Conservation (phyloP, 2,888 invertebrate species). For the Fissipunctia ypsillon region DNA sequence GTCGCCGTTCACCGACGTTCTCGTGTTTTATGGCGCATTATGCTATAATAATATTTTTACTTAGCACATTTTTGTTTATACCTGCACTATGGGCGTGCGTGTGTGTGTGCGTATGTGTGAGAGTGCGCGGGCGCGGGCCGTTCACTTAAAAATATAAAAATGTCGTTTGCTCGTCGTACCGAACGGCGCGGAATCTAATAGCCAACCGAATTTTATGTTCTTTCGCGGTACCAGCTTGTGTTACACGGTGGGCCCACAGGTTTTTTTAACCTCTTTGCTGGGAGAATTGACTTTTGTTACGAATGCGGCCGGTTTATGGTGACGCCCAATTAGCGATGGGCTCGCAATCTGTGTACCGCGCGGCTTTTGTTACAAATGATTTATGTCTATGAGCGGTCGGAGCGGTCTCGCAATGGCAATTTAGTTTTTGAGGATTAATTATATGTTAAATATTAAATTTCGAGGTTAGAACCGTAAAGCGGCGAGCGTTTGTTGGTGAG, state of each 20-base stretch:
- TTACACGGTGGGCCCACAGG: constrained; percentile 79
- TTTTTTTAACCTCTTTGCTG: constrained; percentile 77
- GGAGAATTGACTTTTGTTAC: constrained; percentile 75
- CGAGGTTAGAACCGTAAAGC: constrained; percentile 68
- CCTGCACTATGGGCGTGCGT: constrained; percentile 65
- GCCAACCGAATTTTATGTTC: constrained; percentile 84
- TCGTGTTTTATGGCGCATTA: constrained; percentile 89
- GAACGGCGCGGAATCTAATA: constrained; percentile 82
- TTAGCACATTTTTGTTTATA: constrained; percentile 88
- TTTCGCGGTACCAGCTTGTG: constrained; percentile 86
- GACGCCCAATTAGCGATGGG: constrained; percentile 81
- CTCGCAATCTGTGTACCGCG: constrained; percentile 73
- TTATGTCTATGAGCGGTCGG: constrained; percentile 78
- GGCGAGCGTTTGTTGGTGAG: constrained; percentile 53
- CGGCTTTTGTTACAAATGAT: constrained; percentile 86
- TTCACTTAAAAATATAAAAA: constrained; percentile 78
- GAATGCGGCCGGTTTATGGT: constrained; percentile 74
- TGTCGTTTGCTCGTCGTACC: constrained; percentile 80
- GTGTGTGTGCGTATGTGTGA: constrained; percentile 66
- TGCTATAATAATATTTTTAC: constrained; percentile 90
- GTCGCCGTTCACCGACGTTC: constrained; percentile 72
- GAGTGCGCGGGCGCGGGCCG: constrained; percentile 77
- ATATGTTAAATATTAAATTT: constrained; percentile 71
- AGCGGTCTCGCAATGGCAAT: constrained; percentile 69
- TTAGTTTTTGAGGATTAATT: constrained; percentile 72